These are phyloP conservation scores for Numida meleagris DNA, from an alignment of 2,113 vertebrate species.

Conservation along the genomic window DNA sequence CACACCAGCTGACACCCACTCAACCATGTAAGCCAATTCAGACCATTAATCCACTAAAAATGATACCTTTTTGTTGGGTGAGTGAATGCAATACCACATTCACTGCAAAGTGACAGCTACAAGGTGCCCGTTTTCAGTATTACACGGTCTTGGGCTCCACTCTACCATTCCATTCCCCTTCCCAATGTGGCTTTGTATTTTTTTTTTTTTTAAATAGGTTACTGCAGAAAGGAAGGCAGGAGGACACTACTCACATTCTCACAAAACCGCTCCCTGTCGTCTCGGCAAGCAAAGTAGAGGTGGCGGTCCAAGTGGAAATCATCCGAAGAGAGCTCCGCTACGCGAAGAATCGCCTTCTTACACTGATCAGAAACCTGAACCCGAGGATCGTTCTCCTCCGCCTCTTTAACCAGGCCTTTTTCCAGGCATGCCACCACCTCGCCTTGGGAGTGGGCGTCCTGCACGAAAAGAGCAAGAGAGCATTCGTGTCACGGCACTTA, in stretches of 20 bases:
- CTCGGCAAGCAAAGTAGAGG: slow-evolving; percentile 93
- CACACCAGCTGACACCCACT: neutral
- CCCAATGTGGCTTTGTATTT: fast-evolving
- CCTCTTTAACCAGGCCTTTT: slow-evolving; percentile 91
- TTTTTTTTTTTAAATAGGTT: neutral
- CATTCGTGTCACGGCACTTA: neutral
- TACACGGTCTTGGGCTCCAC: fast-evolving
- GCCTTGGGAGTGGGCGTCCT: slow-evolving; percentile 97
- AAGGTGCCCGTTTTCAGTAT: neutral
- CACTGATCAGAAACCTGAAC: slow-evolving; percentile 86
- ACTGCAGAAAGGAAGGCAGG: neutral
- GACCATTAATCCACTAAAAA: neutral
- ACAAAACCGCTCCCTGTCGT: slow-evolving; percentile 94
- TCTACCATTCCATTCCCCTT: neutral
- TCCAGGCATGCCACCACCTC: slow-evolving; percentile 96
- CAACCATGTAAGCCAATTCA: neutral
- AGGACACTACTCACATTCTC: slow-evolving; percentile 86
- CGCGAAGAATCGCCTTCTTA: slow-evolving; percentile 94
- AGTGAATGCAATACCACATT: neutral
- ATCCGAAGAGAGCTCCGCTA: slow-evolving; percentile 95
- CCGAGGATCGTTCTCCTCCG: slow-evolving; percentile 81
- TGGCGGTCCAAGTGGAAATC: slow-evolving; percentile 96
- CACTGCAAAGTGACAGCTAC: neutral
- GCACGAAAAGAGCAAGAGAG: neutral
- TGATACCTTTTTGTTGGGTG: neutral